These are phyloP conservation scores for Sitta europaea DNA, from an alignment of 2,113 vertebrate genomes.

Conservation along the genomic window DNA sequence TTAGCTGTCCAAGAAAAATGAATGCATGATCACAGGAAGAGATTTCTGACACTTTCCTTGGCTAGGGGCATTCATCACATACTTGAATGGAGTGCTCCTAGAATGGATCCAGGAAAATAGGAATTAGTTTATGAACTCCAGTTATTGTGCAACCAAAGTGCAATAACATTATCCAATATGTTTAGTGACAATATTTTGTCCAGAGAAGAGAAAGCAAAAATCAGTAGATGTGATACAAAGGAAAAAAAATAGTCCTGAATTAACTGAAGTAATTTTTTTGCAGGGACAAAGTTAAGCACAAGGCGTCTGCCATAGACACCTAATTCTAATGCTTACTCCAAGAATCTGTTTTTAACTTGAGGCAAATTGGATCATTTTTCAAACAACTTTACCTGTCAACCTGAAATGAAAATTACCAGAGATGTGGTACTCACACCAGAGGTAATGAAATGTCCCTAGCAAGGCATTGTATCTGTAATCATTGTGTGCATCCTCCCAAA, in stretches of 20 bases:
- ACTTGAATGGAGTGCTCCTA: not conserved
- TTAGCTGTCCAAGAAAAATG: not conserved
- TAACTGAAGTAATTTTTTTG: not conserved
- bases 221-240: not conserved
- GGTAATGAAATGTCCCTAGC: not conserved
- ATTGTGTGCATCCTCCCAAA: not conserved
- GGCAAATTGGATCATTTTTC: not conserved
- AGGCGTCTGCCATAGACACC: not conserved
- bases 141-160: not conserved
- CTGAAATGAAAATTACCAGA: not conserved
- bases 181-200: not conserved
- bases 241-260: not conserved
- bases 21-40: not conserved
- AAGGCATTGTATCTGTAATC: not conserved
- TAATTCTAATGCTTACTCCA: not conserved
- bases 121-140: not conserved
- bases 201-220: not conserved
- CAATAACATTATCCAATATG: not conserved
- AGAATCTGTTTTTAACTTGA: not conserved
- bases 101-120: not conserved
- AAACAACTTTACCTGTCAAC: not conserved
- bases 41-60: conserved; percentile 20
- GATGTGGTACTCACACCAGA: not conserved
- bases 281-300: not conserved
- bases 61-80: not conserved